Conservation (phyloP, 53 echinoderm and acorn worm species). For the Holothuria scabra region DNA sequence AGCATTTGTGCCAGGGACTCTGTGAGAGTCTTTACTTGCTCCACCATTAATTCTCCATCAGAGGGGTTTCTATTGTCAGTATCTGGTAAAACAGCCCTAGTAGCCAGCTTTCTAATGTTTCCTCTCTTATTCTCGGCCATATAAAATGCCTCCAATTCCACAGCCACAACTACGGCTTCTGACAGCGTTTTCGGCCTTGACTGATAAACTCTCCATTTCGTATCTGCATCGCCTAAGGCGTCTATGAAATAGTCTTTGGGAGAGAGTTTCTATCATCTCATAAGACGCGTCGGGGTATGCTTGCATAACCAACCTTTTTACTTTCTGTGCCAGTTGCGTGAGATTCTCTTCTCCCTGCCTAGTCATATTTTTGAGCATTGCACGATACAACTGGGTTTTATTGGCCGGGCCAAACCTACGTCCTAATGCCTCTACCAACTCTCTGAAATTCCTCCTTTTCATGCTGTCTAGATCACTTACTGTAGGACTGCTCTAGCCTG, state of each 20-base stretch:
- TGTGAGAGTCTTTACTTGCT: no score
- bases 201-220: no score
- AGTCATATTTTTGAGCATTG: no score
- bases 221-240: no score
- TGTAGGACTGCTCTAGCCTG: slow-evolving; percentile 32
- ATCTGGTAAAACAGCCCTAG: neutral
- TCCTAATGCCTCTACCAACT: neutral
- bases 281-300: no score
- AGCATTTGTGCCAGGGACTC: no score
- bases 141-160: slow-evolving; percentile 64
- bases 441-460: slow-evolving; percentile 5
- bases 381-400: no score
- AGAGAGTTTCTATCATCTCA: no score
- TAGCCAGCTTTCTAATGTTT: neutral
- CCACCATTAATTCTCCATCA: neutral
- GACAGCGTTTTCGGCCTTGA: slow-evolving; percentile 43
- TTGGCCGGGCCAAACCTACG: slow-evolving; percentile 26
- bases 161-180: slow-evolving; percentile 55
- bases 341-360: no score
- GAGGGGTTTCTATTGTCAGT: neutral
- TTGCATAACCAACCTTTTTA: no score
- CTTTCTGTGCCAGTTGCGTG: no score
- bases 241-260: no score
- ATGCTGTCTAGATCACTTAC: slow-evolving; percentile 16
- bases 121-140: slow-evolving; percentile 1